Percentiles rank a stretch among this genome's conserved stretches.
phyloP scores from a whole-genome alignment of 2,888 invertebrate species.

The Chrysina gloriosa region DNA sequence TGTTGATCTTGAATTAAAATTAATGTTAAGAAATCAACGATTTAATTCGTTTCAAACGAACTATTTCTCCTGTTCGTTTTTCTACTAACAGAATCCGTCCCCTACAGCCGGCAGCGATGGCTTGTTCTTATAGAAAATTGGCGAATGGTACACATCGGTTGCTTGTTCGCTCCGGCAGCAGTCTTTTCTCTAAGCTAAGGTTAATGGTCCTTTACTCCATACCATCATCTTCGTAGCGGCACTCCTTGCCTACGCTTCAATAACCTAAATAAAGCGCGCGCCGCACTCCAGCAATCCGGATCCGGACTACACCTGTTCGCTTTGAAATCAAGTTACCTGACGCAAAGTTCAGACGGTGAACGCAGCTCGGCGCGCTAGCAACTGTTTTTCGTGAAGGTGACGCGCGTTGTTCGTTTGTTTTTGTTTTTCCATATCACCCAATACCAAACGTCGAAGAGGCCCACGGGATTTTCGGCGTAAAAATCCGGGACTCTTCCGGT shows the following conservation, averaged over 20 bases:
- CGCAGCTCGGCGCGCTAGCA: constrained; percentile 21
- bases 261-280: constrained; percentile 35
- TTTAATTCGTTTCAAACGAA: too few species aligned
- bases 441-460: background rate
- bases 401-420: constrained; percentile 7
- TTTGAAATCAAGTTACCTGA: constrained; percentile 31
- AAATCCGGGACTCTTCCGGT: background rate
- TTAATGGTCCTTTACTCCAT: constrained; percentile 26
- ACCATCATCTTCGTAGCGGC: background rate
- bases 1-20: too few species aligned
- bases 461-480: constrained; percentile 1
- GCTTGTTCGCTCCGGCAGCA: background rate
- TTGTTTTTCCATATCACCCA: background rate
- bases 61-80: background rate
- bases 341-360: constrained; percentile 39
- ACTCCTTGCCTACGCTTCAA: constrained; percentile 12
- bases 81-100: background rate
- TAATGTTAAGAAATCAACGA: too few species aligned
- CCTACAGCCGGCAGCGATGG: background rate
- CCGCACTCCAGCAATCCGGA: background rate
- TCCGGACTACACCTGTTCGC: constrained; percentile 34
- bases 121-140: background rate
- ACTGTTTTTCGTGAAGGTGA: constrained; percentile 23
- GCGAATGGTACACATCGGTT: constrained; percentile 13
- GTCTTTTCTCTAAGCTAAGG: constrained; percentile 33